phyloP scores from a whole-genome alignment of 2,113 vertebrate genomes.

The Strix uralensis region DNA sequence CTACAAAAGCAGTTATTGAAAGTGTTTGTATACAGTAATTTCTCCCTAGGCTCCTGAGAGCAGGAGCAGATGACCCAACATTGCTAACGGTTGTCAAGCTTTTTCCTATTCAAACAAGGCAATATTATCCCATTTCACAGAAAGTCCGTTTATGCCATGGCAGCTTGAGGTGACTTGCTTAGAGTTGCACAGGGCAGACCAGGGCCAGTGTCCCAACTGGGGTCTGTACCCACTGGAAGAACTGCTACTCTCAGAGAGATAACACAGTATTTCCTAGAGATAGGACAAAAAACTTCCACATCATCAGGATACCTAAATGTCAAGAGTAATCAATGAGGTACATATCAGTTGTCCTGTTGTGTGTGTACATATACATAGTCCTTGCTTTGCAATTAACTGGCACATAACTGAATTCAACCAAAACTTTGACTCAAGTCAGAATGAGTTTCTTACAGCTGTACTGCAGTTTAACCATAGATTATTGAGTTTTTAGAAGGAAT shows the following conservation, averaged over 20 bases:
- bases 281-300: neutral
- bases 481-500: neutral
- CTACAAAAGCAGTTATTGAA: slow-evolving; percentile 41
- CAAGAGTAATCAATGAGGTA: neutral
- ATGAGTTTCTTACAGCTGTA: neutral
- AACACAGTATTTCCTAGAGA: neutral
- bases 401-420: neutral
- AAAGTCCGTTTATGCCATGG: neutral
- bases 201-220: neutral
- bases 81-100: neutral
- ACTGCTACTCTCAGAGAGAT: neutral
- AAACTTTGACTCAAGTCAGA: neutral
- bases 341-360: neutral
- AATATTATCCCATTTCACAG: neutral
- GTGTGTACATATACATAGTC: fast-evolving
- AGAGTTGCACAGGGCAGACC: neutral
- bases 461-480: neutral
- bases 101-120: neutral
- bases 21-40: slow-evolving; percentile 38
- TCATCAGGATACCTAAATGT: neutral
- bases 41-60: neutral
- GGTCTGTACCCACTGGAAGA: neutral
- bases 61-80: neutral
- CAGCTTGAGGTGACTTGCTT: neutral
- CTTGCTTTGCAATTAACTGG: neutral